These are phyloP conservation scores for Drosophila repletoides DNA, from an alignment of 1,140 invertebrate genomes.

Conservation along the genomic window DNA sequence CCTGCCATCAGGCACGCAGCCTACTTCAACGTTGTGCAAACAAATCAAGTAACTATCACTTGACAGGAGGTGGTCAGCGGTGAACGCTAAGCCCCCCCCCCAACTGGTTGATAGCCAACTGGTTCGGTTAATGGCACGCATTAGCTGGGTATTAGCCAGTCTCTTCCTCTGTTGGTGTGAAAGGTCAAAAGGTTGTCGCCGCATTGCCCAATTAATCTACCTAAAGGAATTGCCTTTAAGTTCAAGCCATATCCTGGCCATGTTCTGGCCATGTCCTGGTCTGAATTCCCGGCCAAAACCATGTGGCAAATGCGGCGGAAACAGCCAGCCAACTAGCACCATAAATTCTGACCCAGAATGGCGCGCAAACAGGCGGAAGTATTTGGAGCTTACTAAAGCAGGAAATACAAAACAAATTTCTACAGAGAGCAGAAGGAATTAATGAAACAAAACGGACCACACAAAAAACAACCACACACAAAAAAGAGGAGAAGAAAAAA, in stretches of 20 bases:
- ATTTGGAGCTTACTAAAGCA: constrained; percentile 57
- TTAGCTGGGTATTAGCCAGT: not conserved
- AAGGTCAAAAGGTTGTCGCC: constrained; percentile 39
- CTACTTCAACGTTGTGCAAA: constrained; percentile 14
- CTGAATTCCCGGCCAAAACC: too few relatives aligned
- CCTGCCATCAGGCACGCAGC: constrained; percentile 18
- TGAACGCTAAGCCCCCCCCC: constrained; percentile 13
- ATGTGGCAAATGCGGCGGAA: constrained; percentile 69
- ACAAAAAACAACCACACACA: constrained; percentile 15
- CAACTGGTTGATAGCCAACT: constrained; percentile 19
- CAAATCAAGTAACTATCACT: constrained; percentile 27
- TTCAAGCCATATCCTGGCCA: constrained; percentile 26
- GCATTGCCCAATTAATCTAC: constrained; percentile 25
- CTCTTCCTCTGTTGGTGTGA: too few relatives aligned
- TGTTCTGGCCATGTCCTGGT: not conserved
- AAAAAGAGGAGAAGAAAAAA: not conserved
- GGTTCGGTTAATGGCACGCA: constrained; percentile 8
- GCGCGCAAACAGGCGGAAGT: constrained; percentile 67
- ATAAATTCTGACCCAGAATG: constrained; percentile 63
- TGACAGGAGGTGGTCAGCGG: constrained; percentile 6
- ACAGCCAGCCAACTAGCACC: constrained; percentile 57
- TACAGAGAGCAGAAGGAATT: constrained; percentile 34
- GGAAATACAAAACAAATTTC: constrained; percentile 77
- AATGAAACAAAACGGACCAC: constrained; percentile 61
- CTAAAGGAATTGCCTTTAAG: constrained; percentile 14